A percentile compares a stretch with the other conserved stretches of the same genome.
Evolutionary conservation across 2,888 invertebrate species (phyloP).

Genomic region (Leptarthrus brevirostris): DNA sequence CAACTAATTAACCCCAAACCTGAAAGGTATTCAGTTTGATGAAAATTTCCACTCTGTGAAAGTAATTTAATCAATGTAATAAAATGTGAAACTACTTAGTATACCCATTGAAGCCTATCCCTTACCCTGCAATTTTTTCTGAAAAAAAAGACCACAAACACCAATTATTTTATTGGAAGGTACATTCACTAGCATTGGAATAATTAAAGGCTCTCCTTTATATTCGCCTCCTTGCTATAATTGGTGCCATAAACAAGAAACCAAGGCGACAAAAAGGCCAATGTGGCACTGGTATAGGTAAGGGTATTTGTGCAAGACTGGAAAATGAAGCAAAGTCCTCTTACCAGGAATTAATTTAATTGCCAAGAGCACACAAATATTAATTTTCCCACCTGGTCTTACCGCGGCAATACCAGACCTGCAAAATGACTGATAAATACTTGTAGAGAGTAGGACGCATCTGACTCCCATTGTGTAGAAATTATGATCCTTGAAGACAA

Average conservation of each 20-base stretch:
- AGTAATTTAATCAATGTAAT: constrained; percentile 11
- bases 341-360: constrained; percentile 44
- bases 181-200: constrained; percentile 15
- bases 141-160: neutral
- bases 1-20: neutral
- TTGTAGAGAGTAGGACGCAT: constrained; percentile 17
- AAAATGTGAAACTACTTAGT: neutral
- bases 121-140: neutral
- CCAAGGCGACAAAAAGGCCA: constrained; percentile 28
- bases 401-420: constrained; percentile 33
- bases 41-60: neutral
- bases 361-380: constrained; percentile 47
- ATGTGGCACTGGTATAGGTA: neutral
- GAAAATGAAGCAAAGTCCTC: constrained; percentile 24
- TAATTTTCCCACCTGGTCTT: constrained; percentile 49
- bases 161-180: constrained; percentile 37
- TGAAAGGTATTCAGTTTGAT: neutral
- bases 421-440: constrained; percentile 47
- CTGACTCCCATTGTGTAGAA: constrained; percentile 55
- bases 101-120: neutral
- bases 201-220: constrained; percentile 39
- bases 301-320: constrained; percentile 24
- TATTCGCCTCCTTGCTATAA: constrained; percentile 9
- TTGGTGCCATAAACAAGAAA: constrained; percentile 30
- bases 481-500: constrained; percentile 57